Percentiles rank a stretch among this genome's conserved stretches.
These are phyloP conservation scores for Amiota mariae DNA, from an alignment of 2,888 invertebrate species.

Conservation along the genomic window DNA sequence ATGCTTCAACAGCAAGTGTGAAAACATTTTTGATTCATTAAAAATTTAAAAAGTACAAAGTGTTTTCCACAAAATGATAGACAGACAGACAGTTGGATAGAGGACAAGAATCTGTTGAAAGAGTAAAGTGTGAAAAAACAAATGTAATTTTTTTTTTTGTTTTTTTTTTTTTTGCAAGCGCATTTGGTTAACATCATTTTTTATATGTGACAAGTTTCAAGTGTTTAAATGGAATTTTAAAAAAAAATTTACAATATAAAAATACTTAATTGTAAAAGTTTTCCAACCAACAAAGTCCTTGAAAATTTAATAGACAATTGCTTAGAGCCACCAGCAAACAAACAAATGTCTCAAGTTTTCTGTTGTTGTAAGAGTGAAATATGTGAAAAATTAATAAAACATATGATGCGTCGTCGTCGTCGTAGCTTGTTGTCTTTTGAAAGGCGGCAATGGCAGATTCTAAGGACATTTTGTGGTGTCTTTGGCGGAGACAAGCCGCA, in stretches of 20 bases:
- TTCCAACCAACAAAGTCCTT: slow-evolving; percentile 14
- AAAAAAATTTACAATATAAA: no score
- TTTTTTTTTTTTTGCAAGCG: slow-evolving; percentile 30
- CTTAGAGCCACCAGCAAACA: neutral
- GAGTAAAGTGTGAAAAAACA: slow-evolving; percentile 1
- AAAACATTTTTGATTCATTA: slow-evolving; percentile 72
- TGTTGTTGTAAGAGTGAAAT: neutral
- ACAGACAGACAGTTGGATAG: slow-evolving; percentile 25
- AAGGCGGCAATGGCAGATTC: neutral
- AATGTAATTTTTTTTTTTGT: slow-evolving; percentile 5
- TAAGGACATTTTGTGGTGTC: slow-evolving; percentile 4
- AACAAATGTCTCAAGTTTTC: slow-evolving; percentile 18
- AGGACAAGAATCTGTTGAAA: neutral
- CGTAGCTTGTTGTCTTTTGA: slow-evolving; percentile 1
- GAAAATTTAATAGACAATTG: slow-evolving; percentile 6
- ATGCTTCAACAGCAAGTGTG: slow-evolving; percentile 52
- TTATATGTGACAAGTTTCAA: neutral
- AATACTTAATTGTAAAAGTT: slow-evolving; percentile 20
- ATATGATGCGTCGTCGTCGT: slow-evolving; percentile 17
- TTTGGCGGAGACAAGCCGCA: slow-evolving; percentile 48
- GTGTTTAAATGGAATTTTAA: neutral
- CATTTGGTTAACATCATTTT: neutral
- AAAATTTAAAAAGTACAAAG: slow-evolving; percentile 73
- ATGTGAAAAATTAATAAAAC: slow-evolving; percentile 28
- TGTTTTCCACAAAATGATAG: slow-evolving; percentile 64